phyloP scores from a whole-genome alignment of 2,888 invertebrate genomes.

The Pedicia rivosa region DNA sequence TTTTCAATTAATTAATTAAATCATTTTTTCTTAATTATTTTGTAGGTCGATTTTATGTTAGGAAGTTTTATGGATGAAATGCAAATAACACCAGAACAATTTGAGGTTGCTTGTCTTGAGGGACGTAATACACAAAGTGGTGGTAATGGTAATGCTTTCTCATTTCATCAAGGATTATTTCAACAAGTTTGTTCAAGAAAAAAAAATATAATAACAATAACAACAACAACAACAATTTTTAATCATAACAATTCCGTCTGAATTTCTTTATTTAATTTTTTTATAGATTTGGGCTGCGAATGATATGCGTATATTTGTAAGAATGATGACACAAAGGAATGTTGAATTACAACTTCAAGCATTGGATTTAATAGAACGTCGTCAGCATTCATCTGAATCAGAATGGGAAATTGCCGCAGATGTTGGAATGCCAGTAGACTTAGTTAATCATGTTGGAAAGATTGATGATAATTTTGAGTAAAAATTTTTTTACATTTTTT shows the following conservation, averaged over 20 bases:
- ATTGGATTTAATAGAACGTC: slow-evolving; percentile 64
- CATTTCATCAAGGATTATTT: slow-evolving; percentile 43
- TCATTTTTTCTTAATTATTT: too few species aligned
- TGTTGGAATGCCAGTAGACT: background rate
- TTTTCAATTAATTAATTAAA: background rate
- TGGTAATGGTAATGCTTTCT: slow-evolving; percentile 37
- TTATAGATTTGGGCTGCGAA: slow-evolving; percentile 75
- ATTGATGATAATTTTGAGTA: too few species aligned
- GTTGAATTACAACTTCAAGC: slow-evolving; percentile 82
- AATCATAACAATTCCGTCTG: slow-evolving; percentile 27
- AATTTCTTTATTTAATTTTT: slow-evolving; percentile 32
- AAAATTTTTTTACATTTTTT: too few species aligned
- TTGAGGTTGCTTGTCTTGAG: slow-evolving; percentile 59
- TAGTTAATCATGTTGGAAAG: too few species aligned
- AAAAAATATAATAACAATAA: too few species aligned
- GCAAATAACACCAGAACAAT: slow-evolving; percentile 74
- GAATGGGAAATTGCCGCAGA: background rate
- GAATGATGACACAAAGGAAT: slow-evolving; percentile 88
- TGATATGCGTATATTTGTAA: slow-evolving; percentile 74
- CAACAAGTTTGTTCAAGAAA: too few species aligned
- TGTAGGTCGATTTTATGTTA: slow-evolving; percentile 74
- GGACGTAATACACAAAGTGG: slow-evolving; percentile 28
- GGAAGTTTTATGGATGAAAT: slow-evolving; percentile 88
- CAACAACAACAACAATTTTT: background rate
- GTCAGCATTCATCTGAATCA: slow-evolving; percentile 29